Percentiles rank a stretch among this genome's conserved stretches.
phyloP scores from a whole-genome alignment of 2,888 invertebrate species.

The Drosophila subquinaria region DNA sequence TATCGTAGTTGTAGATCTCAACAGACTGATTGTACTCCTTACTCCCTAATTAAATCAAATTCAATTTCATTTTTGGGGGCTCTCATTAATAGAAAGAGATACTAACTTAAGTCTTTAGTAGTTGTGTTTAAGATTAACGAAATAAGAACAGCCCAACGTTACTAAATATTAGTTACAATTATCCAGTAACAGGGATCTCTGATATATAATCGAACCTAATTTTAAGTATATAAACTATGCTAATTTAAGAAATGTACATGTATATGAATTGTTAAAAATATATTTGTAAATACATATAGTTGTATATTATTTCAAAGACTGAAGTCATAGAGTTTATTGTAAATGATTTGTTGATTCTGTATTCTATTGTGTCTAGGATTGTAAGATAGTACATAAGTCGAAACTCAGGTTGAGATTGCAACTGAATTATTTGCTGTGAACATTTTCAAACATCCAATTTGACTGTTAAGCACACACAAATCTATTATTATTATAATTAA shows the following conservation, averaged over 20 bases:
- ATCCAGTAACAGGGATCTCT: conserved; percentile 72
- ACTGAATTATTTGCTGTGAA: conserved; percentile 74
- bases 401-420: conserved; percentile 80
- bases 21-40: conserved; percentile 70
- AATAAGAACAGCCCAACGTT: conserved; percentile 54
- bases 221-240: too few relatives aligned
- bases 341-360: conserved; percentile 32
- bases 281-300: conserved; percentile 13
- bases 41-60: conserved; percentile 8
- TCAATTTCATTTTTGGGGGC: neutral
- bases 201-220: conserved; percentile 49
- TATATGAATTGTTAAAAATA: conserved; percentile 22
- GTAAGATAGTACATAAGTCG: conserved; percentile 27
- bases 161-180: conserved; percentile 46
- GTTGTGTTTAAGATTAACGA: neutral
- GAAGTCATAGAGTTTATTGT: conserved; percentile 42
- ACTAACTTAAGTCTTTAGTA: conserved; percentile 8
- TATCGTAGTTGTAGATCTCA: conserved; percentile 75
- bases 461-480: conserved; percentile 10
- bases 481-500: conserved; percentile 16
- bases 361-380: conserved; percentile 6
- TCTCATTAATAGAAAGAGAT: conserved; percentile 40
- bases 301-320: conserved; percentile 69
- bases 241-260: neutral
- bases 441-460: conserved; percentile 53